Conservation (phyloP, 2,888 invertebrate species). For the Erebia epiphron region DNA sequence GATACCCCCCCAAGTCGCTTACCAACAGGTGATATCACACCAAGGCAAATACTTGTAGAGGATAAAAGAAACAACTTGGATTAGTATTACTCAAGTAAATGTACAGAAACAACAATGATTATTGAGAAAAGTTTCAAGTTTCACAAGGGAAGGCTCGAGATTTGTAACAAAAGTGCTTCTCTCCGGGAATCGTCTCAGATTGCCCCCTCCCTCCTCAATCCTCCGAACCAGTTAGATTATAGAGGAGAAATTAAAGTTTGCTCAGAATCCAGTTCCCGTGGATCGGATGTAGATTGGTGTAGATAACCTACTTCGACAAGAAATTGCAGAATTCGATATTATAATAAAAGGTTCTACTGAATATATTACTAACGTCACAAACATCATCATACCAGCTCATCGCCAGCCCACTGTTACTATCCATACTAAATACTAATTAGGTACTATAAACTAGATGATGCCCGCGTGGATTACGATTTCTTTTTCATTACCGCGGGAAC, state of each 20-base stretch:
- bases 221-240: not conserved
- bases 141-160: not conserved
- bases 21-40: too few relatives aligned
- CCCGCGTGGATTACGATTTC: too few relatives aligned
- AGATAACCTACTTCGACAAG: conserved; percentile 4
- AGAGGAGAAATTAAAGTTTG: conserved; percentile 20
- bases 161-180: conserved; percentile 15
- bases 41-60: too few relatives aligned
- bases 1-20: too few relatives aligned
- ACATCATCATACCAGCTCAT: too few relatives aligned
- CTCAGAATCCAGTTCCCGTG: not conserved
- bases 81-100: not conserved
- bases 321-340: not conserved
- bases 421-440: too few relatives aligned
- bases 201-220: not conserved
- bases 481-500: too few relatives aligned
- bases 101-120: not conserved
- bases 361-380: too few relatives aligned
- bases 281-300: not conserved
- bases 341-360: not conserved
- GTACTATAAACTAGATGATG: too few relatives aligned
- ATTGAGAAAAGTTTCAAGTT: conserved; percentile 9
- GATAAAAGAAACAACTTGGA: too few relatives aligned
- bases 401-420: too few relatives aligned
- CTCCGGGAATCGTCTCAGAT: conserved; percentile 9